A percentile compares a stretch with the other conserved stretches of the same genome.
Evolutionary conservation across 2,113 vertebrate species (phyloP).

Genomic region (rat (Rattus norvegicus)): GRCr8 NC_086019.1:247378001-247378500

Average conservation of each 20-base stretch:
- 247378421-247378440: neutral
- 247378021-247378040: neutral
- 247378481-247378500: neutral
- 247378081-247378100: neutral
- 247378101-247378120: too few species aligned
- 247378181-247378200: too few species aligned
- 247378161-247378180: too few species aligned
- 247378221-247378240: too few species aligned
- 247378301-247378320: neutral
- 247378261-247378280: too few species aligned
- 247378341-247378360: neutral
- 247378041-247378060: neutral
- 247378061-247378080: neutral
- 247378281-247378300: neutral
- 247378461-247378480: neutral
- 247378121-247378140: too few species aligned
- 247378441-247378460: neutral
- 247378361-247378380: neutral
- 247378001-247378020: neutral
- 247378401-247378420: neutral
- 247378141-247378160: too few species aligned
- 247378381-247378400: neutral
- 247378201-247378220: too few species aligned
- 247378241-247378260: too few species aligned
- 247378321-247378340: neutral